These are phyloP conservation scores for Acronicta aceris DNA, from an alignment of 2,888 invertebrate species.

Conservation along the genomic window DNA sequence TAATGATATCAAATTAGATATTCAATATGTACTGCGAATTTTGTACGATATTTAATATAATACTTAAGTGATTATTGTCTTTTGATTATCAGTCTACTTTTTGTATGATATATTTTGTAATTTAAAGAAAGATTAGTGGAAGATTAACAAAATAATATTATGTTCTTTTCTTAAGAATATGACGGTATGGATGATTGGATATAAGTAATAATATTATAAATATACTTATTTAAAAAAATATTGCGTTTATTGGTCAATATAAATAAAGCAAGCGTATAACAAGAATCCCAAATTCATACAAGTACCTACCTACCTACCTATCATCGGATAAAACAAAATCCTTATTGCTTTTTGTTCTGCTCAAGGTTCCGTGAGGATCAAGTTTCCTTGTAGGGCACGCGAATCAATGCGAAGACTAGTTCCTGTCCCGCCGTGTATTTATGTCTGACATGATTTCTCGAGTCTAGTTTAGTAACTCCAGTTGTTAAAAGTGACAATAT, in stretches of 20 bases:
- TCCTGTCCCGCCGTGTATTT: slow-evolving; percentile 32
- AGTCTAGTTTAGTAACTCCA: slow-evolving; percentile 4
- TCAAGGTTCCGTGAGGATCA: slow-evolving; percentile 71
- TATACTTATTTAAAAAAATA: too few species aligned
- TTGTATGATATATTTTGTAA: not conserved
- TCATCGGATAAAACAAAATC: slow-evolving; percentile 71
- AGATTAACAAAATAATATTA: too few species aligned
- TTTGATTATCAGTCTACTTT: not conserved
- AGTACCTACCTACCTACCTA: too few species aligned
- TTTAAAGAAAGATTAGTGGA: not conserved
- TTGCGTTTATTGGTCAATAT: too few species aligned
- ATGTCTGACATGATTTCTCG: slow-evolving; percentile 19
- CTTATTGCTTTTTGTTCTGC: slow-evolving; percentile 69
- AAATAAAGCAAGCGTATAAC: not conserved
- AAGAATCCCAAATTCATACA: slow-evolving; percentile 55
- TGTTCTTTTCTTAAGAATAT: too few species aligned
- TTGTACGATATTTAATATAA: slow-evolving; percentile 2
- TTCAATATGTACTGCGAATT: slow-evolving; percentile 2
- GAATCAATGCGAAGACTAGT: slow-evolving; percentile 57
- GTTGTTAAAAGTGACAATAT: too few species aligned
- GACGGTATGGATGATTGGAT: too few species aligned
- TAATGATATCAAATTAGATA: slow-evolving; percentile 7
- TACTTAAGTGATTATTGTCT: too few species aligned
- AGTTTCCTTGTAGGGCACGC: slow-evolving; percentile 74
- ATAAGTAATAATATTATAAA: too few species aligned